Evolutionary conservation across 2,113 vertebrate species (phyloP).

Genomic region (Rhabdornis inornatus): DNA sequence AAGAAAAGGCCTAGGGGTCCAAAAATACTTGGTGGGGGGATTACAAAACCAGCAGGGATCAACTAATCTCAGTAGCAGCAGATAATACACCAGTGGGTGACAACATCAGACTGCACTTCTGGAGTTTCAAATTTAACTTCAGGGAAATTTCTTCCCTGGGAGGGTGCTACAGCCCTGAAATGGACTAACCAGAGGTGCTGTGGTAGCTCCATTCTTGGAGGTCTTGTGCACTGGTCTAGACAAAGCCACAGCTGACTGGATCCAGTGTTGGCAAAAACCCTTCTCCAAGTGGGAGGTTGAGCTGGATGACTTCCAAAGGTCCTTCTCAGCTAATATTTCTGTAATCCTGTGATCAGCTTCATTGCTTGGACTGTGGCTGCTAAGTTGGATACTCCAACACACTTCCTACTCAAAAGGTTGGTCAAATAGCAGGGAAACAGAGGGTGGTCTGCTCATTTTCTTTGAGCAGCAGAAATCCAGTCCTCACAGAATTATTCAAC

Average conservation of each 20-base stretch:
- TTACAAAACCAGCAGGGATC: neutral
- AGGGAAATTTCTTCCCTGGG: neutral
- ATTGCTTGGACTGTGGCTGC: neutral
- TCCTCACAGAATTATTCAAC: neutral
- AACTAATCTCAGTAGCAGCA: neutral
- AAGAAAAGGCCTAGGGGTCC: neutral
- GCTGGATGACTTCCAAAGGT: slow-evolving; percentile 23
- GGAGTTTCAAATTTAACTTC: neutral
- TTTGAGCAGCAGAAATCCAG: neutral
- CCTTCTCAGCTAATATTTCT: neutral
- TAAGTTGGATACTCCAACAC: neutral
- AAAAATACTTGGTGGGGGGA: neutral
- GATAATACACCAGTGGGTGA: neutral
- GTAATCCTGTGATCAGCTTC: neutral
- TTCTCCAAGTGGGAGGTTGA: neutral
- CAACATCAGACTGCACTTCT: neutral
- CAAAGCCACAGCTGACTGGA: slow-evolving; percentile 19
- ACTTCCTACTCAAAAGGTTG: neutral
- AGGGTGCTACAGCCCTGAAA: neutral
- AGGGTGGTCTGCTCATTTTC: neutral
- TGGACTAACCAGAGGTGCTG: neutral
- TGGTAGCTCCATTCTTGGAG: neutral
- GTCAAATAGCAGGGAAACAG: neutral
- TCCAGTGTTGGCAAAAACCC: neutral
- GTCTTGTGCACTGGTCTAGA: slow-evolving; percentile 19